Evolutionary conservation across 2,113 vertebrate species (phyloP).

Genomic region (Chaenogobius annularis): DNA sequence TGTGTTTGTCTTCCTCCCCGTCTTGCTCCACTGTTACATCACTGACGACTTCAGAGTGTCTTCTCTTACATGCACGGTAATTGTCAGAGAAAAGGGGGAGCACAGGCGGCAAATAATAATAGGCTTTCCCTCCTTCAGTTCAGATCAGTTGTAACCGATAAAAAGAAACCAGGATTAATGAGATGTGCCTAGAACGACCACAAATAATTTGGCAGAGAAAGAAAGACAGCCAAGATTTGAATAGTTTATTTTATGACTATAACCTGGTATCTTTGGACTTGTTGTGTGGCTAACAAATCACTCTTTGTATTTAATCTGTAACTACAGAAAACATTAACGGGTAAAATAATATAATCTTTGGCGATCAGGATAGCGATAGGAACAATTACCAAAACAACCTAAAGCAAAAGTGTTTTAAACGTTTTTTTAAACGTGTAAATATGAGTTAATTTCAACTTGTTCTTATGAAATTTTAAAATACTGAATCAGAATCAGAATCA

Average conservation of each 20-base stretch:
- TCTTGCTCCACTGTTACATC: conserved; percentile 65
- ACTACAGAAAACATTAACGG: no score
- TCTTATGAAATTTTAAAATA: no score
- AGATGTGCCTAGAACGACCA: not conserved
- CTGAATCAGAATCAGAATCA: no score
- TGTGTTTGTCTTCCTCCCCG: conserved; percentile 27
- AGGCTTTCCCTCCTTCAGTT: conserved; percentile 13
- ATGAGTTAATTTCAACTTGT: no score
- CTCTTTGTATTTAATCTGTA: no score
- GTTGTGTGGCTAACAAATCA: not conserved
- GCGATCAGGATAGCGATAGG: no score
- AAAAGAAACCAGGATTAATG: not conserved
- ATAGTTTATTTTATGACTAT: not conserved
- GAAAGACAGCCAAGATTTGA: not conserved
- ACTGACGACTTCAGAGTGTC: conserved; percentile 44
- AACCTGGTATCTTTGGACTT: not conserved
- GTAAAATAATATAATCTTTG: no score
- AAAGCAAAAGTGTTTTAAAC: no score
- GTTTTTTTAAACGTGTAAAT: no score
- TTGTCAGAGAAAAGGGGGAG: conserved; percentile 27
- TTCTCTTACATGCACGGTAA: conserved; percentile 17
- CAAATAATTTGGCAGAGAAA: not conserved
- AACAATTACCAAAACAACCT: no score
- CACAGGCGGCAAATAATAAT: conserved; percentile 14
- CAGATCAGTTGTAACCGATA: conserved; percentile 12